phyloP scores from a whole-genome alignment of 2,888 invertebrate species.

The Heliconius charithonia region DNA sequence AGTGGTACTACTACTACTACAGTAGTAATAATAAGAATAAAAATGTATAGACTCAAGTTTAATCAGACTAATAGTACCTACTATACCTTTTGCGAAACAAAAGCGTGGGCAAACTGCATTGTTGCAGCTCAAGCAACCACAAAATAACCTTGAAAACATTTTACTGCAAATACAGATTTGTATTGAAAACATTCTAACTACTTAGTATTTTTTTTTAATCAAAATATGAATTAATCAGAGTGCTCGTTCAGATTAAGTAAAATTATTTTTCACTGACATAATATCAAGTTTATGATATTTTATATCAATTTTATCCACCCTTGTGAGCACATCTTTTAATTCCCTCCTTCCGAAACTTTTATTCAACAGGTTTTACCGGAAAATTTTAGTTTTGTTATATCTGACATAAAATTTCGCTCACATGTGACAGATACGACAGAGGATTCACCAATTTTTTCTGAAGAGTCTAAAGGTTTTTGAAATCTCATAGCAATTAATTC shows the following conservation, averaged over 20 bases:
- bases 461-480: too few relatives aligned
- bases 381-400: too few relatives aligned
- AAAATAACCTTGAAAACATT: slow-evolving; percentile 21
- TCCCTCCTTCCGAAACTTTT: too few relatives aligned
- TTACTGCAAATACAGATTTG: slow-evolving; percentile 1
- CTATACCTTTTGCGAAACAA: slow-evolving; percentile 31
- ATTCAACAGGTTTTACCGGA: too few relatives aligned
- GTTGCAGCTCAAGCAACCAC: slow-evolving; percentile 16
- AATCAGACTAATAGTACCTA: slow-evolving; percentile 22
- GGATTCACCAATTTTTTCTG: too few relatives aligned
- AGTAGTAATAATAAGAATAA: neutral
- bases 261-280: neutral
- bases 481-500: too few relatives aligned
- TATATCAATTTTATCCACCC: too few relatives aligned
- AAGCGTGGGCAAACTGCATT: slow-evolving; percentile 37
- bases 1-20: too few relatives aligned
- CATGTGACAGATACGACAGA: too few relatives aligned
- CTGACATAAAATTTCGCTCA: too few relatives aligned
- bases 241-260: neutral
- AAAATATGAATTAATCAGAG: slow-evolving; percentile 7
- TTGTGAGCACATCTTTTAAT: too few relatives aligned
- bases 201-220: slow-evolving; percentile 3
- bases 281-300: neutral
- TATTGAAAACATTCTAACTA: slow-evolving; percentile 21
- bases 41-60: slow-evolving; percentile 15